Percentiles rank a stretch among this genome's conserved stretches.
Evolutionary conservation across 2,888 invertebrate genomes (phyloP).

Genomic region (Drosophila antonietae): DNA sequence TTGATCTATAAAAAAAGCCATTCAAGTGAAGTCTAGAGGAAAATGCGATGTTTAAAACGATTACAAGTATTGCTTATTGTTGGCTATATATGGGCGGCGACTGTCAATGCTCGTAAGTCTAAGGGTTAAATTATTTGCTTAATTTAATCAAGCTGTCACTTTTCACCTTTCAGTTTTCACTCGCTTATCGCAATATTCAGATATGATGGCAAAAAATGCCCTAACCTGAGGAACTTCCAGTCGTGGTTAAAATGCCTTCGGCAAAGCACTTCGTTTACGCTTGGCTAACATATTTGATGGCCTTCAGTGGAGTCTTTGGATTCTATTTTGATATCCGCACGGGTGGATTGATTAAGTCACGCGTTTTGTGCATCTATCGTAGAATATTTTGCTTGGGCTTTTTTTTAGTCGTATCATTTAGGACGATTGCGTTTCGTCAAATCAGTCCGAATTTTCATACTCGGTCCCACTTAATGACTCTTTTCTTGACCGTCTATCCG

Average conservation of each 20-base stretch:
- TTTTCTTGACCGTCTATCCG: background rate
- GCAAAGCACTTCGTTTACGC: slow-evolving; percentile 9
- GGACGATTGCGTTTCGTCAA: background rate
- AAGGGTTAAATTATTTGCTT: background rate
- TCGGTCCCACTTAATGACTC: background rate
- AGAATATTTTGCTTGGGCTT: background rate
- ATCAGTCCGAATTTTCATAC: background rate
- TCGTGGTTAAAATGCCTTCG: slow-evolving; percentile 11
- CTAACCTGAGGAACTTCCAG: background rate
- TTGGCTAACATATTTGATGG: slow-evolving; percentile 8
- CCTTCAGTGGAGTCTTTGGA: background rate
- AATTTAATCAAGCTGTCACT: background rate
- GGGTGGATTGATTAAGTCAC: slow-evolving; percentile 1
- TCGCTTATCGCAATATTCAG: background rate
- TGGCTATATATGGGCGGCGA: background rate
- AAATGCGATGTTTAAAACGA: background rate
- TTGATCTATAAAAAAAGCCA: background rate
- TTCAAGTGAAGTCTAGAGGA: background rate
- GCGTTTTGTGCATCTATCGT: background rate
- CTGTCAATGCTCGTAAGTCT: background rate
- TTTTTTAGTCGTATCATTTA: background rate
- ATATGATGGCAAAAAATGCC: background rate
- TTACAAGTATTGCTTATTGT: background rate
- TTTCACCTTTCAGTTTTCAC: background rate
- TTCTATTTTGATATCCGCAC: slow-evolving; percentile 11